phyloP scores from a whole-genome alignment of 2,797 vertebrate species.

The Dipus sagitta region DNA sequence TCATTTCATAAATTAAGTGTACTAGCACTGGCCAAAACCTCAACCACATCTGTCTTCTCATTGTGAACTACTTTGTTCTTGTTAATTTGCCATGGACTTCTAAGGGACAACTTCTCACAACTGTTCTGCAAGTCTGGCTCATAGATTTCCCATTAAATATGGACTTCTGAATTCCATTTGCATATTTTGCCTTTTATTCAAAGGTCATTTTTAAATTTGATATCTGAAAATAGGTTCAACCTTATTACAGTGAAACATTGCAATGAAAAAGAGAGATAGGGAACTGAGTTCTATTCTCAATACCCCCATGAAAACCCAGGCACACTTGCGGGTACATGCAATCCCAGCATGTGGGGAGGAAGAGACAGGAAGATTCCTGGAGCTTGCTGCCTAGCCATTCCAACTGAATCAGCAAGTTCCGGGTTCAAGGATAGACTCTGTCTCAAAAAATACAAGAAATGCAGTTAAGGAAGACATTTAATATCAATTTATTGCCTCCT shows the following conservation, averaged over 20 bases:
- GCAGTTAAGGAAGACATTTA: no score
- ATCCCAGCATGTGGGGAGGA: no score
- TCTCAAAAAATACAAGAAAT: no score
- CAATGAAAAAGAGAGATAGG: neutral
- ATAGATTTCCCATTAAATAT: neutral
- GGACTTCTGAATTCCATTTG: neutral
- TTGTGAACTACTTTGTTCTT: neutral
- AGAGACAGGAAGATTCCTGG: no score
- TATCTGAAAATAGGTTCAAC: neutral
- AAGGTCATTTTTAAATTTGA: constrained; percentile 46
- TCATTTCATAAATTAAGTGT: constrained; percentile 48
- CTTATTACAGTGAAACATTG: neutral
- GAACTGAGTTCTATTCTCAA: no score
- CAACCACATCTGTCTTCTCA: neutral
- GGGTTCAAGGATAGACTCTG: no score
- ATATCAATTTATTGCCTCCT: no score
- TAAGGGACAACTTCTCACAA: neutral
- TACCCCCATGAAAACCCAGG: no score
- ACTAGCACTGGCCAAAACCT: constrained; percentile 8
- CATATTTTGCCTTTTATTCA: neutral
- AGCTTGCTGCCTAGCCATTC: no score
- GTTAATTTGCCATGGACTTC: constrained; percentile 12
- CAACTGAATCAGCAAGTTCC: no score
- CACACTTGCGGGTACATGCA: no score
- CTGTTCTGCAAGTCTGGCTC: neutral